Evolutionary conservation across 2,113 vertebrate species (phyloP), one percentile per base, ranked within the genome.

Genomic region (Rhynchopsitta pachyrhyncha): DNA sequence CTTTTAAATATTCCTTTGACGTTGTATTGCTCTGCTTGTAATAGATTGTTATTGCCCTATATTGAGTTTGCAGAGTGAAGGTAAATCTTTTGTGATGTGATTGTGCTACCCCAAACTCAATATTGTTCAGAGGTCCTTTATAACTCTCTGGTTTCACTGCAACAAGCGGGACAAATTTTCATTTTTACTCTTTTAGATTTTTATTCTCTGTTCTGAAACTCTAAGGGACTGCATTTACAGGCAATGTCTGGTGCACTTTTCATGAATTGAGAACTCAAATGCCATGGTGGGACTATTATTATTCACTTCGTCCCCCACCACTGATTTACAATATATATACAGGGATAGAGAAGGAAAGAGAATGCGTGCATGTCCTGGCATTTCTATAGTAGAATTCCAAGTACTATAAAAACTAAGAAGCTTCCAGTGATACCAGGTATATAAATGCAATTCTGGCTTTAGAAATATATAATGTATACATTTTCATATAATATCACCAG

Each of bases 51-150:
- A 99, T 99, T 99, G 99, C 98, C 97, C 97, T 97, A 96, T 98
- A 99, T 99, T 98, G 97, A 98, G 98, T 99, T 99, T 99, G 97
- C 97, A 97, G 98, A 98, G 98, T 98, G 98, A 98, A 98, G 98
- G 98, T 98, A 99, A 99, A 99, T 99, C 99, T 99, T 98, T 98
- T 84, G 98, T 98, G 99, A 99, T 99, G 98, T 97, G 97, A 99
- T 99, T 99, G 98, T 98, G 97, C 97, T 90, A 73, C 97, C 83
- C 93, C 93, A 99, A 99, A 99, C 98, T 98, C 98, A 98, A 99
- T 99, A 98, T 98, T 97, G 98, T 97, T 97, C 97, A 94, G 97
- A 95, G 97, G 97, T 98, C 98, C 98, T 98, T 99, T 97, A 98
- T 98, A 98, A 98, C 98, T 98, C 98, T 96, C 98, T 97, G 97